Base-by-base conservation (phyloP, 2,888 invertebrate genomes). In the Drosophila formosana region DNA sequence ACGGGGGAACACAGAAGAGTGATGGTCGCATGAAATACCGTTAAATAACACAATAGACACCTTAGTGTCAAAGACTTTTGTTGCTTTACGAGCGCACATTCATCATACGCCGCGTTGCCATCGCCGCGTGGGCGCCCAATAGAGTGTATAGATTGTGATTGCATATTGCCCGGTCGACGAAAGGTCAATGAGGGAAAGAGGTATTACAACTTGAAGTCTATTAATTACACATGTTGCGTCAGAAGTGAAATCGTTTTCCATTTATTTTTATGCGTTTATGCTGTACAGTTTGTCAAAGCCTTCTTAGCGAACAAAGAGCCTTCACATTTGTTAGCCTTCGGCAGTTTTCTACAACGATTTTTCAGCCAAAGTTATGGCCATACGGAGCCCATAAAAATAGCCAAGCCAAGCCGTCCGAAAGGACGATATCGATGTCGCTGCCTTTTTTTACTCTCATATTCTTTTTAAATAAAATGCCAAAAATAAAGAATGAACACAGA, bases 41-140 rank as follows among this genome's bases (percentile, higher is more conserved):
- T 77, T 83, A 77, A 82, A 83, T 83, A 84, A 84, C 80, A 84
- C 79, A 83, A 83, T 80, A 77, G 82, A 84, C 80, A 83, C 80
- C 82, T 80, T 51, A 51, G 70, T 63, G 61, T 60, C 65, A 53
- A 64, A 72, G 64, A 75, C 79, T 72, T 74, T 72, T 62, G 57
- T 46, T 53, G 43, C 47, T 58, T 82, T 76, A 72, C 70, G 75
- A 75, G 67, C 47, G 39, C 37, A 53, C 66, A 62, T 73, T 69
- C 80, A 78, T 84, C 82, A 84, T 78, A 66, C 50, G 64, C 66
- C 71, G 61, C 64, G 41, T 66, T 49, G 58, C 45, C 41, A 23
- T 32, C n/a, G 32, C 55, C n/a, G 32, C 55, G 30, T 55, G 43
- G n/a, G 18, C 9, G 18, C 41, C 18, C 26, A 8, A 18, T 18